Conservation (phyloP, 2,113 vertebrate species). For the Caranx ignobilis region DNA sequence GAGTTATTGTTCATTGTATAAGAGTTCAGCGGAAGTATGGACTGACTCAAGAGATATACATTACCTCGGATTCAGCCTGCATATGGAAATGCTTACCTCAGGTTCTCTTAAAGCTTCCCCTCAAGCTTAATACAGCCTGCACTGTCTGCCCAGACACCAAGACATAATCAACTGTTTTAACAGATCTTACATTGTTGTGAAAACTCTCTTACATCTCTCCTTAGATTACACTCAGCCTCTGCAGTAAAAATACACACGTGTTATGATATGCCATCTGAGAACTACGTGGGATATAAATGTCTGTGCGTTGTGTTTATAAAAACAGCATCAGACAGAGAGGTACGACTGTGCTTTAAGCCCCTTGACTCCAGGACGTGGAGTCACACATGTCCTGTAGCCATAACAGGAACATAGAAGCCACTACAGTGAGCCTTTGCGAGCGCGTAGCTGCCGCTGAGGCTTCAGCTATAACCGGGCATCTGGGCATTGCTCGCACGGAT, state of each 20-base stretch:
- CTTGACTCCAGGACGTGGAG: slow-evolving; percentile 64
- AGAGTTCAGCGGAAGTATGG: slow-evolving; percentile 77
- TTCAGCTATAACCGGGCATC: slow-evolving; percentile 36
- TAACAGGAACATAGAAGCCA: slow-evolving; percentile 52
- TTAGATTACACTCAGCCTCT: slow-evolving; percentile 71
- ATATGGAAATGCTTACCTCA: slow-evolving; percentile 85
- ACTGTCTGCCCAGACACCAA: slow-evolving; percentile 78
- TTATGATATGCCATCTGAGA: slow-evolving; percentile 79
- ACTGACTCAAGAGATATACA: slow-evolving; percentile 78
- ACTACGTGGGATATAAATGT: slow-evolving; percentile 66
- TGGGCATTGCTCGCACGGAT: slow-evolving; percentile 51
- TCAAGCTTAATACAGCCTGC: slow-evolving; percentile 74
- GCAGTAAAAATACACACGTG: slow-evolving; percentile 76
- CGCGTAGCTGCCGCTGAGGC: slow-evolving; percentile 38
- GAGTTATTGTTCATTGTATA: slow-evolving; percentile 84
- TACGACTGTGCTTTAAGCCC: slow-evolving; percentile 63
- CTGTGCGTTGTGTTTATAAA: slow-evolving; percentile 75
- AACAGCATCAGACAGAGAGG: slow-evolving; percentile 73
- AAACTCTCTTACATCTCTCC: slow-evolving; percentile 74
- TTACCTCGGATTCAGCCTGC: slow-evolving; percentile 78
- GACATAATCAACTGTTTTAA: slow-evolving; percentile 80
- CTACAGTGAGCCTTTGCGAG: slow-evolving; percentile 24
- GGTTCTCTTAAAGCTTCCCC: slow-evolving; percentile 73
- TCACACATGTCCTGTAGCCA: slow-evolving; percentile 57
- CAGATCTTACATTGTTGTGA: slow-evolving; percentile 77